Evolutionary conservation across 2,888 invertebrate species (phyloP), one percentile per base, ranked within the genome.

Genomic region (Diaprepes abbreviatus): DNA sequence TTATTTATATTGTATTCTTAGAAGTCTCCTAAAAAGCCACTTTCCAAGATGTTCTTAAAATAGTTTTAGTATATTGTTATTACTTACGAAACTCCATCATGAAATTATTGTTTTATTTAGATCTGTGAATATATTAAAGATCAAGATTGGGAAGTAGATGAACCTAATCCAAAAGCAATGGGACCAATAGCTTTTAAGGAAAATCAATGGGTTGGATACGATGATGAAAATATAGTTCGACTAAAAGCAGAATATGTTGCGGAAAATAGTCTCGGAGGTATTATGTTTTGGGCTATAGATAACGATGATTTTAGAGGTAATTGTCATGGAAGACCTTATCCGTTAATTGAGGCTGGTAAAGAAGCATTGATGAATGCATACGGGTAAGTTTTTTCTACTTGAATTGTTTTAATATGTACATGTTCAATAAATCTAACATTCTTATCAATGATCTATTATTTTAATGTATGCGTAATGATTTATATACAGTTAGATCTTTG

Each of bases 171-270:
- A 0, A 88, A 89, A 24, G 92, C 92, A 0, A 93, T 96, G 91
- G 96, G 95, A 0, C 97, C 97, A 0, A 96, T 95, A 78, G 96
- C 96, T 1, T 93, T 87, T 83, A 90, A 89, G 74, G 93, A 90
- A 17, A 92, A 95, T 83, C 96, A 96, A 83, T 97, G 96, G 96
- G 96, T 96, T 1, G 95, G 96, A 0, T 96, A 94, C 80, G 96
- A 96, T 79, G 96, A 96, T 78, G 90, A 93, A 74, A 90, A 90
- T 7, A 94, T 95, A 50, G 94, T 93, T 0, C 89, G 88, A 79
- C 90, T 89, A 80, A 96, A 97, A 87, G 91, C 94, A 0, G 89
- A 91, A 77, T 96, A 95, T 80, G 96, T 94, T 0, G 92, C 91
- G 31, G 91, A 94, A 70, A 92, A 93, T 74, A 90, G 91, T 59